These are phyloP conservation scores for Pelecanoides urinatrix DNA, from an alignment of 2,113 vertebrate species.

Conservation along the genomic window DNA sequence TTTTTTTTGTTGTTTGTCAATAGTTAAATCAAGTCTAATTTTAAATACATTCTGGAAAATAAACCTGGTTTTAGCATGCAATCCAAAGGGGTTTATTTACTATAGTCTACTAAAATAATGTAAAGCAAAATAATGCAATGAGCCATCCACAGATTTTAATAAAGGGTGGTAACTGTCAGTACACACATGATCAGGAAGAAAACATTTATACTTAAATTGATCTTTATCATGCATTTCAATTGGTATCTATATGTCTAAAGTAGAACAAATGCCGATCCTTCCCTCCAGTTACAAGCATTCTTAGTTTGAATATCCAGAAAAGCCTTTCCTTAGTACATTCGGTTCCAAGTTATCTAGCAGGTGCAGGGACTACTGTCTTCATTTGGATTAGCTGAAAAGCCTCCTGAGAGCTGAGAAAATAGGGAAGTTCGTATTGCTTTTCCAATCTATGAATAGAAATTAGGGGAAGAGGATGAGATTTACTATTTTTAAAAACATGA, in stretches of 20 bases:
- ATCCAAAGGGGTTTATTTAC: neutral
- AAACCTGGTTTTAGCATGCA: neutral
- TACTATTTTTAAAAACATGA: neutral
- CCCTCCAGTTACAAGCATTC: neutral
- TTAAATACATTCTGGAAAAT: neutral
- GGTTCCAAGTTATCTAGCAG: conserved; percentile 35
- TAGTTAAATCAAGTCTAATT: neutral
- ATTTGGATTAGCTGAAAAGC: conserved; percentile 49
- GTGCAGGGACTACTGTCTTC: conserved; percentile 29
- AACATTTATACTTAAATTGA: neutral
- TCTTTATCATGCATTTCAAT: neutral
- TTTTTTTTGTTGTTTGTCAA: neutral
- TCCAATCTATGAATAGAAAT: conserved; percentile 64
- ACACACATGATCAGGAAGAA: neutral
- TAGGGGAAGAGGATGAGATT: conserved; percentile 16
- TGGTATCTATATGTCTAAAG: neutral
- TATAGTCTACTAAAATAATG: neutral
- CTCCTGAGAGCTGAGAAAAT: conserved; percentile 59
- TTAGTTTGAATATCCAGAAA: neutral
- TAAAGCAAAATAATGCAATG: neutral
- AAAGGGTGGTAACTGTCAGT: neutral
- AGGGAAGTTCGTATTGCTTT: conserved; percentile 55
- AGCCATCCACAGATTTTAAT: conserved; percentile 44
- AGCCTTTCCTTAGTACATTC: neutral
- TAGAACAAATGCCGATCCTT: neutral